Conservation (phyloP, 1,140 invertebrate species). For the Reticulitermes speratus region DNA sequence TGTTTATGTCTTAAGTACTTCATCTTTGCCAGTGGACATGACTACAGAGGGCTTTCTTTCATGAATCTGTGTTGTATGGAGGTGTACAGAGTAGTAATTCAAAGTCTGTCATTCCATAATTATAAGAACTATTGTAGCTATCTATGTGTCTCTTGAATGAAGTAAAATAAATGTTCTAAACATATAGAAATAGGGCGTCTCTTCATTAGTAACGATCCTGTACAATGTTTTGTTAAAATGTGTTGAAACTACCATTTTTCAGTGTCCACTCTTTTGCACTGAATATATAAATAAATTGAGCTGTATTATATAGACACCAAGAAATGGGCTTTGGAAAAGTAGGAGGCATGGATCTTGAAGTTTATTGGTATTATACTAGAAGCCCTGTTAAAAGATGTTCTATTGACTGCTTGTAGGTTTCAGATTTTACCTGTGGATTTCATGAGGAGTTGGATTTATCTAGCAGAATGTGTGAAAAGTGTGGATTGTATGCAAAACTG, state of each 20-base stretch:
- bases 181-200: conserved; percentile 17
- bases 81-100: neutral
- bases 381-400: neutral
- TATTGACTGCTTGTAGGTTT: neutral
- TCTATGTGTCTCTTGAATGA: conserved; percentile 28
- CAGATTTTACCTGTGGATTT: neutral
- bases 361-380: neutral
- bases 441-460: neutral
- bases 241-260: neutral
- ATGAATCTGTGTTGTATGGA: neutral
- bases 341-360: neutral
- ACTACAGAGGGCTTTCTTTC: neutral
- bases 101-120: conserved; percentile 31
- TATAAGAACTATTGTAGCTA: conserved; percentile 28
- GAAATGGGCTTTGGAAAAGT: neutral
- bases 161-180: conserved; percentile 33
- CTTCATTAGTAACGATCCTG: neutral
- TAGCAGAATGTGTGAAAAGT: neutral
- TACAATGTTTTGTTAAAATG: neutral
- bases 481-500: neutral
- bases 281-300: neutral
- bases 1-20: conserved; percentile 1
- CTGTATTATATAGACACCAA: neutral
- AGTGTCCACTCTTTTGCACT: neutral
- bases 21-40: neutral